Percentiles rank a stretch among this genome's conserved stretches.
Evolutionary conservation across 2,888 invertebrate genomes (phyloP).

Genomic region (Drosophila pegasa): DNA sequence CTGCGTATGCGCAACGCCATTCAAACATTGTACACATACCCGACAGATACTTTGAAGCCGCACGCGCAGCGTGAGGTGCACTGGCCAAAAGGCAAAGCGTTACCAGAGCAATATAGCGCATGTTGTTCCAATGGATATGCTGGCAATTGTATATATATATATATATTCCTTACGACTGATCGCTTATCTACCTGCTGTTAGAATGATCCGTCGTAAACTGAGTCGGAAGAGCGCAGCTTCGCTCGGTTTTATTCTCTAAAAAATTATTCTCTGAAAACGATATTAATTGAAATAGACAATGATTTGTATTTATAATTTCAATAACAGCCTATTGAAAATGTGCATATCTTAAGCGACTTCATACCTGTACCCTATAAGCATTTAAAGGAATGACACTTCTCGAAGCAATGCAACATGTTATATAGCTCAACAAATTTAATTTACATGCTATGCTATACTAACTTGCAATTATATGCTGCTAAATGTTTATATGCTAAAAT

Average conservation of each 20-base stretch:
- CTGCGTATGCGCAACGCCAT: constrained; percentile 15
- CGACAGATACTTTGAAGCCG: constrained; percentile 24
- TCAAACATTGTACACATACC: constrained; percentile 25
- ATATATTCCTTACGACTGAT: constrained; percentile 9
- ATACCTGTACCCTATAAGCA: constrained; percentile 8
- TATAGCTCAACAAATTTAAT: too few species aligned
- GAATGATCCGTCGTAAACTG: constrained; percentile 53
- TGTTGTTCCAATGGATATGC: constrained; percentile 15
- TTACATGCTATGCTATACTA: too few species aligned
- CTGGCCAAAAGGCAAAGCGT: constrained; percentile 51
- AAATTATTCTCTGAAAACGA: too few species aligned
- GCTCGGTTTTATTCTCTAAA: constrained; percentile 59
- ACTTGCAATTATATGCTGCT: too few species aligned
- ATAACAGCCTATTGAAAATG: constrained; percentile 35
- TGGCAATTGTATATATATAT: not conserved
- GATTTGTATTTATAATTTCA: constrained; percentile 52
- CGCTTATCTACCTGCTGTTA: constrained; percentile 16
- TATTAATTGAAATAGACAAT: constrained; percentile 28
- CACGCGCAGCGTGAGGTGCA: constrained; percentile 24
- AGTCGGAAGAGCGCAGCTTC: constrained; percentile 15
- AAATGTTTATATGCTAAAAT: too few species aligned
- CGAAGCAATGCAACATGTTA: not conserved
- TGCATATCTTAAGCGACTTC: not conserved
- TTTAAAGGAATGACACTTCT: not conserved
- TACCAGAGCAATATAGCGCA: constrained; percentile 38